Conservation (phyloP, 2,888 invertebrate genomes). For the Mythimna impura region DNA sequence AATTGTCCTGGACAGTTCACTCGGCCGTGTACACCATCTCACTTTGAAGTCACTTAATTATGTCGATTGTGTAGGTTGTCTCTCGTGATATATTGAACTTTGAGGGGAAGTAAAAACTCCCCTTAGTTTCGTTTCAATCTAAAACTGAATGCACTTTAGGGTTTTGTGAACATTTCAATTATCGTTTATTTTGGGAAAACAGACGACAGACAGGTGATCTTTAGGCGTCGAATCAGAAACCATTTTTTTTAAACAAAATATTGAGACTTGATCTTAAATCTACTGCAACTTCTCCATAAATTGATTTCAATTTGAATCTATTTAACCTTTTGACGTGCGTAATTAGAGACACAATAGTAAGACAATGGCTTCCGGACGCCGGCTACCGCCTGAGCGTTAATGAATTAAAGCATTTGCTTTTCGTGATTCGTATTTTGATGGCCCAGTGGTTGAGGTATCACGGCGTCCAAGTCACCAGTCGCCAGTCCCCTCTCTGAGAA, state of each 20-base stretch:
- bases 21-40: slow-evolving; percentile 71
- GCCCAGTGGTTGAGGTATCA: too few species aligned
- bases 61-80: slow-evolving; percentile 74
- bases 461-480: too few species aligned
- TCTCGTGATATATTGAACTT: slow-evolving; percentile 70
- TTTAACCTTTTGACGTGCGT: too few species aligned
- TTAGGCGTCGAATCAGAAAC: background rate
- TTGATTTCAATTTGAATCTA: background rate
- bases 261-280: background rate
- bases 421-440: too few species aligned
- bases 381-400: too few species aligned
- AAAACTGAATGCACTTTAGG: slow-evolving; percentile 53
- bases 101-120: slow-evolving; percentile 50
- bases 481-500: too few species aligned
- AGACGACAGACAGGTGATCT: background rate
- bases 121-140: slow-evolving; percentile 44
- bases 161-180: slow-evolving; percentile 49
- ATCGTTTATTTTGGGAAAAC: slow-evolving; percentile 38
- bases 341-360: too few species aligned
- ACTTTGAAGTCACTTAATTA: slow-evolving; percentile 81
- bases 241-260: background rate
- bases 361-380: too few species aligned
- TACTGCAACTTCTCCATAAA: background rate
- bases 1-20: slow-evolving; percentile 77
- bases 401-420: too few species aligned